Base-by-base conservation (phyloP, 2,113 vertebrate species). In the Apodemus speciosus region DNA sequence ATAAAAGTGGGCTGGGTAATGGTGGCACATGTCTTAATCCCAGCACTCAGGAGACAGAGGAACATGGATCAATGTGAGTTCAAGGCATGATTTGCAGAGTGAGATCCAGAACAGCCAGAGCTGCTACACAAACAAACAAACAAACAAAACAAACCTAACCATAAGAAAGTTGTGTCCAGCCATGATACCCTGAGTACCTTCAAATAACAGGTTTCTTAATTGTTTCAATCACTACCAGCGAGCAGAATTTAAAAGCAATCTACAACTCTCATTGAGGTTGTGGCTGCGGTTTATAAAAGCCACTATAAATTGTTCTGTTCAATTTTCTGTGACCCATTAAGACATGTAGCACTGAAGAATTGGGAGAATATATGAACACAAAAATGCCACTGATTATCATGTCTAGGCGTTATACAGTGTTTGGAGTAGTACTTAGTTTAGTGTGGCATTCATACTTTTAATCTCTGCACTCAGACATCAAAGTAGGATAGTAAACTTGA, bases 281-380 rank as follows among this genome's bases (percentile, higher is more conserved):
- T 73, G 30, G 62, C 49, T 92, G 75, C 27, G 73, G 32, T 73
- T 79, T 88, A 84, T 77, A 60, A 94, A 90, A 95, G 60, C 32
- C 75, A 56, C 89, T 89, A 89, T 88, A 91, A 97, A 93, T 3
- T 91, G 91, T 40, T 18, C 68, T 9, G 40, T 89, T 43, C 88
- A 89, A 85, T 96, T 96, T 95, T 21, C 66, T 85, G n/a, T 95
- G 90, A 46, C 71, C 95, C 94, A 88, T 97, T 96, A 96, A 96
- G 80, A 86, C 51, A 93, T 77, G 51, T 64, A 90, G 85, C 76
- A 49, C 49, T 79, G 68, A 60, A 86, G 79, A 93, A 56, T 30
- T 89, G 43, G 85, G 64, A 46, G 85, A 95, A 80, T 40, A 58
- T 23, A 27, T 46, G 14, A 79, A 14, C 1, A 73, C 4, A 25